Conservation (phyloP, 2,888 invertebrate species). For the Hirtodrosophila confusa region DNA sequence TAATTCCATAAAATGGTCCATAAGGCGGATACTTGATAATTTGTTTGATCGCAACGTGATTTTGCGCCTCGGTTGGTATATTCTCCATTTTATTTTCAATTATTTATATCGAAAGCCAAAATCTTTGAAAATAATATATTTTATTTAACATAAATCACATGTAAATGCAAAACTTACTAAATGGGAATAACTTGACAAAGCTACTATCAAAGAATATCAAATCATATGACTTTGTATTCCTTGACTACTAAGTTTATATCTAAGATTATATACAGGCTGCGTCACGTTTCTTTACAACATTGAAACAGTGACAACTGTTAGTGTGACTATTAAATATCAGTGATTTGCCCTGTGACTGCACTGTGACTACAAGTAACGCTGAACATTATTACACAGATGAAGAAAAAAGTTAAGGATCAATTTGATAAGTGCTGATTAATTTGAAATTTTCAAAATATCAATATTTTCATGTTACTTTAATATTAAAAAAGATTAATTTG, state of each 20-base stretch:
- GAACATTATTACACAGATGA: too few species aligned
- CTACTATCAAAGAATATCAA: background rate
- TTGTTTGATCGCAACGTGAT: background rate
- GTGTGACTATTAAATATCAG: background rate
- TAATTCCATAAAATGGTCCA: constrained; percentile 62
- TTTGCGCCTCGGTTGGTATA: background rate
- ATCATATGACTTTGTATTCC: too few species aligned
- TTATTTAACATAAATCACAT: constrained; percentile 49
- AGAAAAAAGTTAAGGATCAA: too few species aligned
- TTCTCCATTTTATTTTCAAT: background rate
- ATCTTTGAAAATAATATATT: constrained; percentile 9
- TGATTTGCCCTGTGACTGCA: background rate
- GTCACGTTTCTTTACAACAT: background rate
- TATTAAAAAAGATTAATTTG: too few species aligned
- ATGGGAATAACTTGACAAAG: constrained; percentile 10
- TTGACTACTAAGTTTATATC: background rate
- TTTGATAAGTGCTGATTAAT: too few species aligned
- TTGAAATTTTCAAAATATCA: too few species aligned
- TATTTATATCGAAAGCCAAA: constrained; percentile 1
- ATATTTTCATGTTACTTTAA: too few species aligned
- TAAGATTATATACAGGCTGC: constrained; percentile 13
- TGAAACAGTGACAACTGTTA: too few species aligned
- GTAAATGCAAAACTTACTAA: constrained; percentile 30
- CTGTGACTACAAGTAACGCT: too few species aligned
- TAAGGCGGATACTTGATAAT: constrained; percentile 40